Evolutionary conservation across 2,797 vertebrate species (phyloP), one percentile per base, ranked within the genome.

Genomic region (Alauda arvensis): DNA sequence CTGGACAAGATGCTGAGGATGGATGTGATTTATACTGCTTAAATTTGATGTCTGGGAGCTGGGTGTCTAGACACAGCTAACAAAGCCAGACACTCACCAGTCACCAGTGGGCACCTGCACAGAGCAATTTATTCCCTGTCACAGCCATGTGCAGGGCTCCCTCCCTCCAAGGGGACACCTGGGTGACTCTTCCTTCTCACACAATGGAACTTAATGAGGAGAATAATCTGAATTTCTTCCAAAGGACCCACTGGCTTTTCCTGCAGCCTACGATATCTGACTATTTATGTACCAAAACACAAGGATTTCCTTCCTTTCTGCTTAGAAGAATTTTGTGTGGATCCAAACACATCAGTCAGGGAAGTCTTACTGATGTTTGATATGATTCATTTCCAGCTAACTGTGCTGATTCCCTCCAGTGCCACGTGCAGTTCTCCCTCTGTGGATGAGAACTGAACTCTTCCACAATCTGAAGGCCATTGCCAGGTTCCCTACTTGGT

Each of bases 1-100:
- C 79, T 74, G 0, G 4, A 62, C 61, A 65, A 42, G 55, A 12
- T 14, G 60, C 68, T 77, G 51, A 56, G 65, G 21, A 10, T 10
- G 40, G 43, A 33, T 3, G 65, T 2, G 12, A 89, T 89, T 85
- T 77, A 70, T 40, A 6, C 57, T 34, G 75, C 80, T 74, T 29
- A 34, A 46, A 72, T 70, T n/a, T 28, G 48, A 63, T 4, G 6
- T 48, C 83, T 65, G 80, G 60, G 42, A 77, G 42, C 77, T n/a
- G 49, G 28, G 20, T 68, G 87, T 93, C 89, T 86, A 87, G 87
- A 90, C 83, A 74, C 69, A 62, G 80, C 79, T 43, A 56, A 83
- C 29, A 69, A 48, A 62, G 42, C 61, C 19, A 70, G 87, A 87
- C 70, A 51, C 57, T 90, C 76, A 45, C 11, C 53, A 77, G 74